Evolutionary conservation across 2,113 vertebrate species (phyloP).

Genomic region (Panthera uncia): DNA sequence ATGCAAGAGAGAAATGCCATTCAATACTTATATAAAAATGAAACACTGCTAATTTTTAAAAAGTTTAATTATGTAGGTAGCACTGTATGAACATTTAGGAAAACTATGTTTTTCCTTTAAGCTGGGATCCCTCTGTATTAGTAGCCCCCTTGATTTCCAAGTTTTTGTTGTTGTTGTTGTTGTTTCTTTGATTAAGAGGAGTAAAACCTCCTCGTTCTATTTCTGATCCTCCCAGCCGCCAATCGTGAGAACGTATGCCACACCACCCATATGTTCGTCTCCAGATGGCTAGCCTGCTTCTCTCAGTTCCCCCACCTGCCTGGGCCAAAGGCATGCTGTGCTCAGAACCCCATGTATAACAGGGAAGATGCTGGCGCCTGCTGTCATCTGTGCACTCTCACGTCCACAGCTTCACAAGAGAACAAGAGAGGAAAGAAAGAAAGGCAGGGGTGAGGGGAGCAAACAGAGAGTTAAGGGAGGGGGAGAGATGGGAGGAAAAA

Average conservation of each 20-base stretch:
- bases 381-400: neutral
- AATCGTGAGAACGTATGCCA: neutral
- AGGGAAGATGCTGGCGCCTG: neutral
- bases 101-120: neutral
- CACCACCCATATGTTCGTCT: conserved; percentile 54
- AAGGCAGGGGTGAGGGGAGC: neutral
- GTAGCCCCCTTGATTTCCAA: neutral
- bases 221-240: neutral
- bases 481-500: rapidly evolving
- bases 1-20: neutral
- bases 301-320: conserved; percentile 52
- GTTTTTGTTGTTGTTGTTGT: neutral
- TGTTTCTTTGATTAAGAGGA: neutral
- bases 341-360: neutral
- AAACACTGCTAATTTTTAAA: neutral
- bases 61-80: neutral
- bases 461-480: neutral
- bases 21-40: neutral
- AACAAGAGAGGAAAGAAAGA: neutral
- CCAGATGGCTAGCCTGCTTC: conserved; percentile 68
- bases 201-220: conserved; percentile 19
- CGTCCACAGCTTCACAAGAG: neutral
- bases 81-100: neutral
- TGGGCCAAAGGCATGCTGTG: conserved; percentile 63
- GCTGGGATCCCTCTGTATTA: neutral